Conservation (phyloP, 2,113 vertebrate genomes). For the Cyprinodon variegatus region DNA sequence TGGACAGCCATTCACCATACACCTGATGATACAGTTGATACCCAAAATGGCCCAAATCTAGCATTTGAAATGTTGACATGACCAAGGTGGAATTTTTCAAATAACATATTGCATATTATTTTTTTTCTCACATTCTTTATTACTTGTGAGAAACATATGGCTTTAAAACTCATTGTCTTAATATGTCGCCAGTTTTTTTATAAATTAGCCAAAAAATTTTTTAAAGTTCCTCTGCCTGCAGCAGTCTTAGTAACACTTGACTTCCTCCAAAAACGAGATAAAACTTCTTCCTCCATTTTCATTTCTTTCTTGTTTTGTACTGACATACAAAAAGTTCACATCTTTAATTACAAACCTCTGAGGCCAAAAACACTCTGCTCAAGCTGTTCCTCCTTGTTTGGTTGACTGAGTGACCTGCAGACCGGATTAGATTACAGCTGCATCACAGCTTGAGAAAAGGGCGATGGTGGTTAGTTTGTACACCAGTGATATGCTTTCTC, state of each 20-base stretch:
- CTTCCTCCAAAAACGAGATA: background rate
- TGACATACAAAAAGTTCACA: constrained; percentile 16
- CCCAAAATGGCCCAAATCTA: too few relatives aligned
- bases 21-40: too few relatives aligned
- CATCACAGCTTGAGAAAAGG: constrained; percentile 36
- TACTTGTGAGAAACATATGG: background rate
- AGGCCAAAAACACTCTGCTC: constrained; percentile 15
- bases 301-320: background rate
- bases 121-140: background rate
- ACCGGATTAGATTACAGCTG: constrained; percentile 66
- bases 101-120: too few relatives aligned
- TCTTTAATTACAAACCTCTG: constrained; percentile 1
- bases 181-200: background rate
- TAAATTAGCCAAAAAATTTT: background rate
- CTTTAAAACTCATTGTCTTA: background rate
- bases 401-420: constrained; percentile 36
- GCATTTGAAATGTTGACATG: too few relatives aligned
- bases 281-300: constrained; percentile 7
- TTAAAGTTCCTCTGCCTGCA: background rate
- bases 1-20: too few relatives aligned
- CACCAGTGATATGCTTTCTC: background rate
- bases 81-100: too few relatives aligned
- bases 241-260: background rate
- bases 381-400: constrained; percentile 46
- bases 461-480: constrained; percentile 6